phyloP scores from a whole-genome alignment of 2,797 vertebrate species.

The Xenopus petersii region DNA sequence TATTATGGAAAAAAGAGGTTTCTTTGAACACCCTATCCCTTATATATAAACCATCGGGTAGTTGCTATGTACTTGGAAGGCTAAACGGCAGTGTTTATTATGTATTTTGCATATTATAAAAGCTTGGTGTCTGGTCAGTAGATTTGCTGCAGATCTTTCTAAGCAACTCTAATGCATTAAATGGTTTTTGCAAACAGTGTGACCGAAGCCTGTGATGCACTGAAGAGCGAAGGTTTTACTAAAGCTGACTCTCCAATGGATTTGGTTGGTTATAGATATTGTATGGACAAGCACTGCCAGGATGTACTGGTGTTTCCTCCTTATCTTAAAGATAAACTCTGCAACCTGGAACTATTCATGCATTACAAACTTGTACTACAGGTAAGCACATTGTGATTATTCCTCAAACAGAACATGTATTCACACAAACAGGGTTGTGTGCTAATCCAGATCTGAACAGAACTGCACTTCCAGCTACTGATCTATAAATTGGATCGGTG shows the following conservation, averaged over 20 bases:
- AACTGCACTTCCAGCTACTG: too few species aligned
- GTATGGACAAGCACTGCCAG: slow-evolving; percentile 76
- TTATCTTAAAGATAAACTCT: slow-evolving; percentile 71
- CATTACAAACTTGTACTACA: slow-evolving; percentile 79
- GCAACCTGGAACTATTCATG: slow-evolving; percentile 68
- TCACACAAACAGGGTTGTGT: not conserved
- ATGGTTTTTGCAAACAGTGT: slow-evolving; percentile 58
- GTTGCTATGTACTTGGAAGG: too few species aligned
- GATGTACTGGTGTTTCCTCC: slow-evolving; percentile 81
- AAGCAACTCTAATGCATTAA: too few species aligned
- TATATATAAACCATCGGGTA: too few species aligned
- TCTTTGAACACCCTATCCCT: too few species aligned
- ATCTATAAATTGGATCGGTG: too few species aligned
- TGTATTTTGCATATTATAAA: too few species aligned
- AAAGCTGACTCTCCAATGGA: slow-evolving; percentile 69
- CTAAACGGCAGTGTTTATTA: too few species aligned
- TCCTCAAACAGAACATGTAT: not conserved
- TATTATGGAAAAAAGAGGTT: too few species aligned
- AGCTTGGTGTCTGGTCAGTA: too few species aligned
- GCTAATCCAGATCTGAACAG: too few species aligned
- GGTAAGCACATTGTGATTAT: slow-evolving; percentile 63
- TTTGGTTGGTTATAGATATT: slow-evolving; percentile 69
- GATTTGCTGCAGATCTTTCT: too few species aligned
- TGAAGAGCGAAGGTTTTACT: slow-evolving; percentile 62
- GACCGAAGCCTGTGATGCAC: slow-evolving; percentile 64